Base-by-base conservation (phyloP, 2,113 vertebrate species). In the Tetraodon nigroviridis region DNA sequence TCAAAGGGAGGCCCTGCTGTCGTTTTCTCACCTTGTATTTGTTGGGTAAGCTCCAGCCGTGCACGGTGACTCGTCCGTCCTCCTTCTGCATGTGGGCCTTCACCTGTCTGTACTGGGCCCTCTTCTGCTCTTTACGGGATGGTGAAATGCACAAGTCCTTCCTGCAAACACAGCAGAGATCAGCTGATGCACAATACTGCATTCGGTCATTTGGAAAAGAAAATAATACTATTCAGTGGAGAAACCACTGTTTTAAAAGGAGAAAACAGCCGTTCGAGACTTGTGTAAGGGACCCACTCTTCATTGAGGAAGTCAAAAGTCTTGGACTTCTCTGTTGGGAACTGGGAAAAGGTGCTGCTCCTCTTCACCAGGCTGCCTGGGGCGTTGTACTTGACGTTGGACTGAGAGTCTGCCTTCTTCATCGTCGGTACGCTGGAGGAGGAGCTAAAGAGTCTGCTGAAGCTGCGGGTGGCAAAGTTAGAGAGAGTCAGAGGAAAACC, bases 361-460 rank as follows among this genome's bases (percentile, higher is more conserved):
- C 88, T 87, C 80, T 90, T 91, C 45, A 88, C 88, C 55, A 85
- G 58, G 76, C 92, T 0, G 84, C 92, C 27, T 69, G 95, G 67
- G 82, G 92, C 1, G 90, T 94, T 97, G 87, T 97, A 98, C 71
- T 93, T 95, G 64, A 95, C 90, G 71, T 92, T 96, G 82, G 96
- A 91, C 0, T 92, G 92, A 0, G 92, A 87, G 55, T 97, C 95
- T 21, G 85, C 87, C 64, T 93, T 92, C 87, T 95, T 98, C 11
- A 92, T 85, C 0, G 91, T 86, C 0, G 91, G 92, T 0, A 90
- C 86, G 61, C 92, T 93, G 81, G 89, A 76, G 76, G 89, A 95
- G 41, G 94, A 92, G 86, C 96, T 99, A 89, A 99, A 99, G 66
- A 98, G 93, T 63, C 96, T 93, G 88, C 95, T 98, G 87, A 98